A percentile compares a stretch with the other conserved stretches of the same genome.
These are phyloP conservation scores for Nesometra sesokonis DNA, from an alignment of 35 echinoderm and acorn worm genomes.

Conservation along the genomic window DNA sequence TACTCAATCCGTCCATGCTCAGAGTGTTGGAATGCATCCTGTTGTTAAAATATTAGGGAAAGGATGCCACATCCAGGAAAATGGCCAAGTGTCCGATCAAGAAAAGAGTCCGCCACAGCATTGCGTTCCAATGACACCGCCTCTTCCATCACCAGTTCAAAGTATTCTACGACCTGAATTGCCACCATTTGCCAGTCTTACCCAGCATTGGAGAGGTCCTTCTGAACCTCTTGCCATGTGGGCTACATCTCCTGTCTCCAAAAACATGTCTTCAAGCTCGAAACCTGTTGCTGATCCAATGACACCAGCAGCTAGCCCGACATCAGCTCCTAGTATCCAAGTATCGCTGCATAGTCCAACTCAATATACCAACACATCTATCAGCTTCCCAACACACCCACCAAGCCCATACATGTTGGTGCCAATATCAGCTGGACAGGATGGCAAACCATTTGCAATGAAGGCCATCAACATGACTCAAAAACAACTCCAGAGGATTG, in stretches of 20 bases:
- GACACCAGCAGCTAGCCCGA: neutral
- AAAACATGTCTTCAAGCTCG: neutral
- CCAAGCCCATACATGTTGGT: neutral
- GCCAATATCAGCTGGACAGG: neutral
- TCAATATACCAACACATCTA: neutral
- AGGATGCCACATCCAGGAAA: neutral
- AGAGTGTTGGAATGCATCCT: conserved; percentile 6
- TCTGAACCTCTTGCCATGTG: neutral
- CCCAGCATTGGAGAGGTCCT: neutral
- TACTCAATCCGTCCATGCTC: neutral
- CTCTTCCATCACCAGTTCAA: neutral
- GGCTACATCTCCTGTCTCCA: neutral
- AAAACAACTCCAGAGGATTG: neutral
- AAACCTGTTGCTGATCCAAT: neutral
- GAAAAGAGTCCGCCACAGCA: neutral
- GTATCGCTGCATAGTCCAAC: neutral
- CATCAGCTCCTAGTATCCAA: neutral
- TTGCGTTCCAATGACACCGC: neutral
- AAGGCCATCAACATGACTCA: neutral
- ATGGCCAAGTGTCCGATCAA: neutral
- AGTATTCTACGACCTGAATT: neutral
- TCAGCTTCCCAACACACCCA: neutral
- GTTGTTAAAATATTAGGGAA: neutral
- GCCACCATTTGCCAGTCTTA: neutral
- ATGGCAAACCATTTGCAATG: neutral